A percentile compares a stretch with the other conserved stretches of the same genome.
These are phyloP conservation scores for Lacanobia wlatinum DNA, from an alignment of 2,888 invertebrate species.

Conservation along the genomic window DNA sequence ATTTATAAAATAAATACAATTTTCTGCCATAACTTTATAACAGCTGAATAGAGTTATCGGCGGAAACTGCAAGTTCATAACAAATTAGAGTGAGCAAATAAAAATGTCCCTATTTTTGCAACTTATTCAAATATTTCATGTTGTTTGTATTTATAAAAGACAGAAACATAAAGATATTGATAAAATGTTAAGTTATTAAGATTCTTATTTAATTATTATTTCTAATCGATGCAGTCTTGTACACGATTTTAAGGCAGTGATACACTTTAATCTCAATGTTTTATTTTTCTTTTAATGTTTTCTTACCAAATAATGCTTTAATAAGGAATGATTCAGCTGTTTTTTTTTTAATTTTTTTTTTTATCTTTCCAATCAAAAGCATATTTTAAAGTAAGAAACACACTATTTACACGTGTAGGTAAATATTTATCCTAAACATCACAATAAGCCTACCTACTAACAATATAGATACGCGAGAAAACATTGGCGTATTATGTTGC, in stretches of 20 bases:
- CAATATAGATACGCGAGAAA: conserved; percentile 55
- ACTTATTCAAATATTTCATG: conserved; percentile 21
- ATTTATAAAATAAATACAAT: conserved; percentile 67
- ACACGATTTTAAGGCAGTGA: conserved; percentile 53
- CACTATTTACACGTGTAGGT: conserved; percentile 27
- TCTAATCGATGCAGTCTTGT: conserved; percentile 63
- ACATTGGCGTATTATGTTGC: conserved; percentile 77
- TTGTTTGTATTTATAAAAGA: conserved; percentile 17
- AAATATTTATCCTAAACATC: conserved; percentile 53
- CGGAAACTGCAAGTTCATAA: conserved; percentile 52
- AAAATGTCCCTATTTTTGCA: conserved; percentile 29
- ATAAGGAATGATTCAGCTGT: not conserved
- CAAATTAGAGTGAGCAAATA: conserved; percentile 56
- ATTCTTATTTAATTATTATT: conserved; percentile 38
- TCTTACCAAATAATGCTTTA: conserved; percentile 24
- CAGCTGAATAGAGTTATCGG: conserved; percentile 59
- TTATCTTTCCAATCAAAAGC: conserved; percentile 23
- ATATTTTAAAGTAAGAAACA: conserved; percentile 20
- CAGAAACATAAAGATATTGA: conserved; percentile 23
- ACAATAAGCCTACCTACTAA: conserved; percentile 53
- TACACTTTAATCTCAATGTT: conserved; percentile 52
- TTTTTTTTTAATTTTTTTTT: not conserved
- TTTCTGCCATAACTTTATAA: conserved; percentile 56
- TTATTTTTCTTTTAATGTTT: not conserved
- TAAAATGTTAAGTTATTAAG: not conserved